A percentile compares a stretch with the other conserved stretches of the same genome.
Conservation (phyloP, 2,797 vertebrate species). For the Apogon talboti region DNA sequence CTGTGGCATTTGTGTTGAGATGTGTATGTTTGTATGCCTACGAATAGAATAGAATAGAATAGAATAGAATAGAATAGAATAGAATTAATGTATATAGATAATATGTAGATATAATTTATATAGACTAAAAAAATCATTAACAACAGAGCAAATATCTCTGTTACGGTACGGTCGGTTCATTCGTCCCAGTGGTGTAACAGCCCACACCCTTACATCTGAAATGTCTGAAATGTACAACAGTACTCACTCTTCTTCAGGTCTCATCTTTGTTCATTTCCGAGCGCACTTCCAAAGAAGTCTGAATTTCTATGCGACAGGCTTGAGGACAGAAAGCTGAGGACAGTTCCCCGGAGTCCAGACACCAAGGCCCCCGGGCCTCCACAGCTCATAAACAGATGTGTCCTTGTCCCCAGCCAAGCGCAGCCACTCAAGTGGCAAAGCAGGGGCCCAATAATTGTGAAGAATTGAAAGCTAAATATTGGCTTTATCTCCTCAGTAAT, state of each 20-base stretch:
- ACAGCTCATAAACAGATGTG: slow-evolving; percentile 83
- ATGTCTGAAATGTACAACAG: slow-evolving; percentile 25
- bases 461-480: slow-evolving; percentile 87
- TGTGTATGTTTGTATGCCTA: too few relatives aligned
- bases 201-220: slow-evolving; percentile 1
- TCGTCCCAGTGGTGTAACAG: too few relatives aligned
- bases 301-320: slow-evolving; percentile 58
- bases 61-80: too few relatives aligned
- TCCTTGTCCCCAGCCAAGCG: slow-evolving; percentile 83
- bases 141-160: too few relatives aligned
- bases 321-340: slow-evolving; percentile 72
- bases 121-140: too few relatives aligned
- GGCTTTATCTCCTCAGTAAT: slow-evolving; percentile 87
- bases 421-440: slow-evolving; percentile 84
- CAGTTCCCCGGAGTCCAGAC: slow-evolving; percentile 79
- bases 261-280: slow-evolving; percentile 58
- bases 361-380: slow-evolving; percentile 77
- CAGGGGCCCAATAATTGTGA: slow-evolving; percentile 84
- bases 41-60: too few relatives aligned
- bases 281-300: slow-evolving; percentile 49
- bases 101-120: too few relatives aligned
- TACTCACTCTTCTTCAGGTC: slow-evolving; percentile 37
- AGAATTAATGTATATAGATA: too few relatives aligned
- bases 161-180: too few relatives aligned
- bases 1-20: too few relatives aligned